Conservation (phyloP, 2,888 invertebrate genomes). For the Torymus texanus region DNA sequence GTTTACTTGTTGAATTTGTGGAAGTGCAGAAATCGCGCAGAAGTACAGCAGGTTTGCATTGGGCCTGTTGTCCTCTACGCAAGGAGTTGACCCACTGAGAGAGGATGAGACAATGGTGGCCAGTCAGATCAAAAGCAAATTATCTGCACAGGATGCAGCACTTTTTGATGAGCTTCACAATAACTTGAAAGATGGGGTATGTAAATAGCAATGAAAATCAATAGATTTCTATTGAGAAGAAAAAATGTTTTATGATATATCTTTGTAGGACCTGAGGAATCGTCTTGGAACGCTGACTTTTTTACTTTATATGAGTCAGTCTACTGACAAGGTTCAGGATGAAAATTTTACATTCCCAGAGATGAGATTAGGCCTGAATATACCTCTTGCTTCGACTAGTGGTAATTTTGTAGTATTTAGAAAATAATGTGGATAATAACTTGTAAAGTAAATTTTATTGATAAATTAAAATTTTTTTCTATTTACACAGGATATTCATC, state of each 20-base stretch:
- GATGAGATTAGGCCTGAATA: conserved; percentile 65
- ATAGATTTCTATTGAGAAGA: conserved; percentile 12
- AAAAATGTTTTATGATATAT: conserved; percentile 9
- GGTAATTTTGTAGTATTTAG: conserved; percentile 59
- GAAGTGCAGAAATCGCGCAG: conserved; percentile 64
- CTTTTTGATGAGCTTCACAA: conserved; percentile 71
- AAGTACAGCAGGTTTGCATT: conserved; percentile 69
- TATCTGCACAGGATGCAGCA: conserved; percentile 65
- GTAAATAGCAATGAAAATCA: conserved; percentile 12
- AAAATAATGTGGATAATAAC: no score
- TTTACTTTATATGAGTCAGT: conserved; percentile 66
- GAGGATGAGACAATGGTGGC: conserved; percentile 70
- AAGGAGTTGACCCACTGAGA: conserved; percentile 65
- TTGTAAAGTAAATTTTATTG: no score
- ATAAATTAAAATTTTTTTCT: conserved; percentile 6
- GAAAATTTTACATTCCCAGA: conserved; percentile 68
- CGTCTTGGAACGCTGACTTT: conserved; percentile 67
- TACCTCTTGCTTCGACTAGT: conserved; percentile 68
- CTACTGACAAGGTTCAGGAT: conserved; percentile 63
- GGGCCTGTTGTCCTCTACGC: conserved; percentile 69
- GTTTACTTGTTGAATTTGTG: conserved; percentile 29
- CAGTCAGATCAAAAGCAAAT: conserved; percentile 68
- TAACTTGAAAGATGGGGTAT: conserved; percentile 71
- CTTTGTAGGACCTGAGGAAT: conserved; percentile 67
- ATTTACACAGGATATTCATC: conserved; percentile 62